Percentiles rank a stretch among this genome's conserved stretches.
phyloP scores from a whole-genome alignment of 2,797 vertebrate genomes.

The Dryobates pubescens region DNA sequence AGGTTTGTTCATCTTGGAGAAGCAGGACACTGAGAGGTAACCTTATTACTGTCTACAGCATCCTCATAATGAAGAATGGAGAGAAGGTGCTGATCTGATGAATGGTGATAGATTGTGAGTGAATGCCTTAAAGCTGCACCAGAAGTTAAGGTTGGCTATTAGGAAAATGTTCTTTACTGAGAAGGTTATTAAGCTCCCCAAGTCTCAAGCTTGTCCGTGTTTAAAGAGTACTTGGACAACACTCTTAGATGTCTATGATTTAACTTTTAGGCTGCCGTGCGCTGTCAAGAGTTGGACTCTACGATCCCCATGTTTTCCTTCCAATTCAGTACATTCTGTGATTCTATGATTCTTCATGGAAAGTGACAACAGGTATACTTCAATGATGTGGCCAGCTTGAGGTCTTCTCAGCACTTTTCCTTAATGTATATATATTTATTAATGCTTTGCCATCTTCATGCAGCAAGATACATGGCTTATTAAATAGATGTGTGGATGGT shows the following conservation, averaged over 20 bases:
- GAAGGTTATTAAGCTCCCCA: background rate
- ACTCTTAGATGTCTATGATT: background rate
- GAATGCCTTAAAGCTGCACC: background rate
- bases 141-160: background rate
- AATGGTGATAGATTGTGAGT: background rate
- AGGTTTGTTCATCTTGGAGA: background rate
- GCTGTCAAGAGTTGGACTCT: background rate
- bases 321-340: background rate
- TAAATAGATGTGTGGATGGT: background rate
- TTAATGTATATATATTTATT: background rate
- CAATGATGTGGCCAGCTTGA: background rate
- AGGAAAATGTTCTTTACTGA: background rate
- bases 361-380: background rate
- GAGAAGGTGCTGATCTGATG: background rate
- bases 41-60: background rate
- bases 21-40: background rate
- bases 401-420: background rate
- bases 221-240: background rate
- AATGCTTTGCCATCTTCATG: background rate
- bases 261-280: background rate
- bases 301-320: background rate
- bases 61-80: background rate
- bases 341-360: background rate
- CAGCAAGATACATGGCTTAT: background rate
- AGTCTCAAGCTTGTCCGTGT: background rate